Evolutionary conservation across 37 sponge, comb jelly and placozoan genomes (phyloP).

Genomic region (Spongilla lacustris): DNA sequence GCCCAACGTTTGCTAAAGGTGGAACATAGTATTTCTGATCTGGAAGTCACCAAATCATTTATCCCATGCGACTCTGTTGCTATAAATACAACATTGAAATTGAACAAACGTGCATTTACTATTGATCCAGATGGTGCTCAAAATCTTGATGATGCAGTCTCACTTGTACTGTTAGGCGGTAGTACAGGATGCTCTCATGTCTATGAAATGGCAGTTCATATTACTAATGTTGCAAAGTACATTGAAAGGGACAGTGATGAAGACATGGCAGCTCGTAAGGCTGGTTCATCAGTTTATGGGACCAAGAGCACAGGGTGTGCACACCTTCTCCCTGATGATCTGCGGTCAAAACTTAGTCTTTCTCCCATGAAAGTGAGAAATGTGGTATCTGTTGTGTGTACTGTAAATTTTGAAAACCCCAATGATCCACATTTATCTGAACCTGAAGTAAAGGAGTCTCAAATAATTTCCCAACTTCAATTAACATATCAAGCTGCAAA

Average conservation of each 20-base stretch:
- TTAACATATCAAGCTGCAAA: constrained; percentile 63
- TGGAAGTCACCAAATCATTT: neutral
- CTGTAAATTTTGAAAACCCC: constrained; percentile 8
- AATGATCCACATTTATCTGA: neutral
- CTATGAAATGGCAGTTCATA: constrained; percentile 69
- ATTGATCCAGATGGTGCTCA: constrained; percentile 73
- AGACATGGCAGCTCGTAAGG: constrained; percentile 21
- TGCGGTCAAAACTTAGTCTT: constrained; percentile 27
- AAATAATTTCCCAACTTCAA: constrained; percentile 31
- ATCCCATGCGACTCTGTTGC: neutral
- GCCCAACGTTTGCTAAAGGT: constrained; percentile 39
- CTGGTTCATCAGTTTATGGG: constrained; percentile 46
- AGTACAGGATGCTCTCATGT: neutral
- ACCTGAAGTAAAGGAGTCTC: constrained; percentile 12
- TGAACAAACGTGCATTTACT: constrained; percentile 58
- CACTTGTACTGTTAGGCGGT: too few species aligned
- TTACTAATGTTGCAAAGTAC: constrained; percentile 47
- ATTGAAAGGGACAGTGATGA: neutral
- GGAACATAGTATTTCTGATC: constrained; percentile 16
- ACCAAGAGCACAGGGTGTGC: neutral
- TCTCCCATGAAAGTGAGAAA: constrained; percentile 9
- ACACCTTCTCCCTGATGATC: constrained; percentile 34
- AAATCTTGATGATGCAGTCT: constrained; percentile 76
- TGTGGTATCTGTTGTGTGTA: constrained; percentile 26
- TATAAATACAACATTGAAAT: neutral